phyloP scores from a whole-genome alignment of 2,797 vertebrate genomes.

The Onychomys arenicola region DNA sequence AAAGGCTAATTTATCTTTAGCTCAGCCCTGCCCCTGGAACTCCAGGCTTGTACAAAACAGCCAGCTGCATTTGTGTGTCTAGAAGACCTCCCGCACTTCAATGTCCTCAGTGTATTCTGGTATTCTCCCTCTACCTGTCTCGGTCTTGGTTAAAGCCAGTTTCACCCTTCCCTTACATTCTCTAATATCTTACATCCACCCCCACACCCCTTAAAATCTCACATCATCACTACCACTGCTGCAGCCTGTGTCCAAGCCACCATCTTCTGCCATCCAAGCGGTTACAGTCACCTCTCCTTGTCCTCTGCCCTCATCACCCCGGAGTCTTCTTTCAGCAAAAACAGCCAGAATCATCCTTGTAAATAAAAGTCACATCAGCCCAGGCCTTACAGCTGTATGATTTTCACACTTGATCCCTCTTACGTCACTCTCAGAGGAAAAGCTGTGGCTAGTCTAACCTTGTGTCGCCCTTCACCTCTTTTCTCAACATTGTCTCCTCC shows the following conservation, averaged over 20 bases:
- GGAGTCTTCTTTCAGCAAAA: neutral
- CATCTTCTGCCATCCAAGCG: neutral
- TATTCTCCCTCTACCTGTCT: neutral
- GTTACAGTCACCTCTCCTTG: neutral
- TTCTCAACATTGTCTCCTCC: neutral
- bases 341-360: neutral
- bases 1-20: slow-evolving; percentile 5
- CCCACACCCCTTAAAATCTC: neutral
- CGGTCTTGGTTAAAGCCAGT: neutral
- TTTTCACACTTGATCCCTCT: neutral
- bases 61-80: neutral
- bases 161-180: neutral
- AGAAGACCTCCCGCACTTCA: neutral
- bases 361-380: neutral
- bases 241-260: neutral
- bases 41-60: neutral
- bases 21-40: slow-evolving; percentile 10
- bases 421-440: neutral
- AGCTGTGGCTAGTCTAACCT: neutral
- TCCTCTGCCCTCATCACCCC: neutral
- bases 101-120: neutral
- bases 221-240: neutral
- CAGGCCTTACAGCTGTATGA: neutral
- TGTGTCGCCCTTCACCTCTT: neutral
- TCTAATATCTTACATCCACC: neutral